Percentiles rank a stretch among this genome's conserved stretches.
Conservation (phyloP, 1,140 invertebrate species). For the Micrasema longulum region DNA sequence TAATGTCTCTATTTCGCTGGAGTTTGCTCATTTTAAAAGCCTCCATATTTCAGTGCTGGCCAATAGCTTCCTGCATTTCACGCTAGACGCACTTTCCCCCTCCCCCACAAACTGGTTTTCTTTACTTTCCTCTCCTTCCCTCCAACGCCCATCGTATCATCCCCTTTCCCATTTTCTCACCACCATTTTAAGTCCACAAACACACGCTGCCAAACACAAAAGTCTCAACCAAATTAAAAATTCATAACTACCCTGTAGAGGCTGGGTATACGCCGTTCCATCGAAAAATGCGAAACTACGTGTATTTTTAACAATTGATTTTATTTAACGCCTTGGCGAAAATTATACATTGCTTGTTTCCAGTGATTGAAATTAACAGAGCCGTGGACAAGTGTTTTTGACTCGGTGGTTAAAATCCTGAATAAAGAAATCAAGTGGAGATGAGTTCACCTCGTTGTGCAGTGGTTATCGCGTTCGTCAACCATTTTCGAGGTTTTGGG, state of each 20-base stretch:
- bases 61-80: conserved; percentile 12
- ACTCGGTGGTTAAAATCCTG: no score
- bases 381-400: no score
- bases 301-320: no score
- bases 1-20: no score
- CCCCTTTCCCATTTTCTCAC: conserved; percentile 32
- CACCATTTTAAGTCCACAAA: conserved; percentile 53
- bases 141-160: background rate
- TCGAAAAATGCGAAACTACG: background rate
- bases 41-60: background rate
- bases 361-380: no score
- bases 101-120: conserved; percentile 2
- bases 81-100: conserved; percentile 4
- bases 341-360: no score
- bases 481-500: no score
- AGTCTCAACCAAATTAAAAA: conserved; percentile 54
- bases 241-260: conserved; percentile 49
- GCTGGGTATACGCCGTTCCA: background rate
- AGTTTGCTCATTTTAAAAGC: no score
- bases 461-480: no score
- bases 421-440: no score
- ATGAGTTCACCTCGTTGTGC: no score
- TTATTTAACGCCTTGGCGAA: no score
- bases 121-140: background rate
- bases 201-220: conserved; percentile 48